phyloP scores from a whole-genome alignment of 2,113 vertebrate species.

The Notothenia rossii region DNA sequence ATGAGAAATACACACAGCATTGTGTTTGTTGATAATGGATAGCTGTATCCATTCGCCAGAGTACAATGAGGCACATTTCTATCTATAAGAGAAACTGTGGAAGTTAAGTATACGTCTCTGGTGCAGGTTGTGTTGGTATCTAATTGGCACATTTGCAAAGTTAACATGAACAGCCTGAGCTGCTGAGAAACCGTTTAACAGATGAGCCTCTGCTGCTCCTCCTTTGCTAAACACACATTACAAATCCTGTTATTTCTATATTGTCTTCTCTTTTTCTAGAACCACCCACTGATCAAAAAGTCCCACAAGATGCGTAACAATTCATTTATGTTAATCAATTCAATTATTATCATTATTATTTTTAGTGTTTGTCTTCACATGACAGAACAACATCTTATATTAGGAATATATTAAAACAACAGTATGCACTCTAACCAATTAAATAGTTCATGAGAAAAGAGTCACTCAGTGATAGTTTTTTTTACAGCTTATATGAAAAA shows the following conservation, averaged over 20 bases:
- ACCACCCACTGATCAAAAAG: too few relatives aligned
- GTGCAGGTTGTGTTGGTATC: not conserved
- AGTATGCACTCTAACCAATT: not conserved
- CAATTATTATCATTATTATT: too few relatives aligned
- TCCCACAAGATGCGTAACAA: too few relatives aligned
- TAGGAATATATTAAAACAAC: not conserved
- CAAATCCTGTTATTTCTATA: too few relatives aligned
- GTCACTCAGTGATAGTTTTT: not conserved
- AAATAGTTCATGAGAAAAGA: not conserved
- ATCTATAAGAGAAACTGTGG: not conserved
- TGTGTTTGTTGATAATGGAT: too few relatives aligned
- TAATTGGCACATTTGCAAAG: not conserved
- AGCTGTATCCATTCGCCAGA: too few relatives aligned
- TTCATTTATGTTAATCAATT: too few relatives aligned
- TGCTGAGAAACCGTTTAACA: not conserved
- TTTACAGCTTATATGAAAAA: not conserved
- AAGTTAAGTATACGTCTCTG: not conserved
- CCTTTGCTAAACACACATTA: too few relatives aligned
- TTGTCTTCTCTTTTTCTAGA: too few relatives aligned
- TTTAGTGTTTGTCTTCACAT: too few relatives aligned
- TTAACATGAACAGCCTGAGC: not conserved
- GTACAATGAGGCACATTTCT: not conserved
- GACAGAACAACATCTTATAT: not conserved
- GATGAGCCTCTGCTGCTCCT: not conserved
- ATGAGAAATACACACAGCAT: not conserved